Evolutionary conservation across 2,888 invertebrate genomes (phyloP).

Genomic region (Serripes groenlandicus): DNA sequence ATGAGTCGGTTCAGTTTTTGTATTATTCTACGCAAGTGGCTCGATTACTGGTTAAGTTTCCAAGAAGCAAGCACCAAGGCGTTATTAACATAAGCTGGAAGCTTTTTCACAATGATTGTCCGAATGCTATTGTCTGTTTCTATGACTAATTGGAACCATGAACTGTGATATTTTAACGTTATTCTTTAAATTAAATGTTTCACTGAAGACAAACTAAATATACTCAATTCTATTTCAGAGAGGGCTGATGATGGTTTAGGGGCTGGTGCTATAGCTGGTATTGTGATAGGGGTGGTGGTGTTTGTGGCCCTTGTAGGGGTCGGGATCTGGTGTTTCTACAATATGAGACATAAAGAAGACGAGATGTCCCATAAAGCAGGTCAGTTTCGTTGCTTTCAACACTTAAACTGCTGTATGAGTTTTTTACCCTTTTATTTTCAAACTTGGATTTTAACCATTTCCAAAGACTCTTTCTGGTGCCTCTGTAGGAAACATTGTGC

Average conservation of each 20-base stretch:
- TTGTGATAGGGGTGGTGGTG: conserved; percentile 46
- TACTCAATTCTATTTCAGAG: conserved; percentile 4
- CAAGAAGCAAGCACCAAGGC: too few relatives aligned
- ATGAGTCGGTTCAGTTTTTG: too few relatives aligned
- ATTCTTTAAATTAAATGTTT: too few relatives aligned
- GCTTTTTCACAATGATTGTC: too few relatives aligned
- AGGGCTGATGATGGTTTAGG: conserved; percentile 34
- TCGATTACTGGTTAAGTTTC: too few relatives aligned
- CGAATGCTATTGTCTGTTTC: too few relatives aligned
- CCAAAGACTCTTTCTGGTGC: too few relatives aligned
- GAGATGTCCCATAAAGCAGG: conserved; percentile 62
- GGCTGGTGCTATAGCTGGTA: conserved; percentile 52
- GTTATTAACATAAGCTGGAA: too few relatives aligned
- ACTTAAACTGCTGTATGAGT: not conserved
- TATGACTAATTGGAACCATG: too few relatives aligned
- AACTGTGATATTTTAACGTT: too few relatives aligned
- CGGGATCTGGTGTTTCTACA: conserved; percentile 40
- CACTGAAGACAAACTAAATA: too few relatives aligned
- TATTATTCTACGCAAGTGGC: too few relatives aligned
- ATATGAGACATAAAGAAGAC: conserved; percentile 50
- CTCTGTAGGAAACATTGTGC: not conserved
- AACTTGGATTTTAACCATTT: not conserved
- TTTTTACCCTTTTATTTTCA: not conserved
- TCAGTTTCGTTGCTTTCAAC: not conserved
- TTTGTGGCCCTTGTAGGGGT: conserved; percentile 46